Evolutionary conservation across 2,797 vertebrate species (phyloP).

Genomic region (Danio aesculapii): DNA sequence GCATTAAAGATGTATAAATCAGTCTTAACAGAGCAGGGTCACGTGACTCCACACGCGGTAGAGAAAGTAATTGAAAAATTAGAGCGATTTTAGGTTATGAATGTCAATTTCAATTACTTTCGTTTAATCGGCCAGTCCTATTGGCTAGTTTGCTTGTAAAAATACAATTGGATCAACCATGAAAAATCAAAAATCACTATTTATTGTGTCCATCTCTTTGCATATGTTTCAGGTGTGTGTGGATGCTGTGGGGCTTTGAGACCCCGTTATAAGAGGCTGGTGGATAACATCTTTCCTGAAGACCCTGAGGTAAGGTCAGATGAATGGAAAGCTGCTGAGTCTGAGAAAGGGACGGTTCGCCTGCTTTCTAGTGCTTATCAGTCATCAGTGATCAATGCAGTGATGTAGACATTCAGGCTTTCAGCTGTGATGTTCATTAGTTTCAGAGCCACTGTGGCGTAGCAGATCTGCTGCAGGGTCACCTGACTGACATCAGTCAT

Average conservation of each 20-base stretch:
- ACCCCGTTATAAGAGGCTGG: constrained; percentile 90
- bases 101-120: no score
- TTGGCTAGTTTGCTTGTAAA: no score
- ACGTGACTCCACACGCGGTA: no score
- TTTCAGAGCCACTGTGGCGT: constrained; percentile 3
- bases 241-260: constrained; percentile 90
- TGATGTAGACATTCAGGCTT: constrained; percentile 21
- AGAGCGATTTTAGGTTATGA: no score
- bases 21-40: no score
- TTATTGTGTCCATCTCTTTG: neutral
- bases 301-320: constrained; percentile 83
- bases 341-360: constrained; percentile 1
- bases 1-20: no score
- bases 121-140: no score
- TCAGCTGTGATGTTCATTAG: neutral
- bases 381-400: constrained; percentile 50
- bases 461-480: neutral
- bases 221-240: constrained; percentile 81
- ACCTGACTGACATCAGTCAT: neutral
- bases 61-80: no score
- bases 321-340: neutral
- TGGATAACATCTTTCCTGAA: constrained; percentile 94
- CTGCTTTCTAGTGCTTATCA: constrained; percentile 16
- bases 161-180: no score
- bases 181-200: no score